Conservation (phyloP, 92 coral and sea anemone species). For the Desmophyllum pertusum region DNA sequence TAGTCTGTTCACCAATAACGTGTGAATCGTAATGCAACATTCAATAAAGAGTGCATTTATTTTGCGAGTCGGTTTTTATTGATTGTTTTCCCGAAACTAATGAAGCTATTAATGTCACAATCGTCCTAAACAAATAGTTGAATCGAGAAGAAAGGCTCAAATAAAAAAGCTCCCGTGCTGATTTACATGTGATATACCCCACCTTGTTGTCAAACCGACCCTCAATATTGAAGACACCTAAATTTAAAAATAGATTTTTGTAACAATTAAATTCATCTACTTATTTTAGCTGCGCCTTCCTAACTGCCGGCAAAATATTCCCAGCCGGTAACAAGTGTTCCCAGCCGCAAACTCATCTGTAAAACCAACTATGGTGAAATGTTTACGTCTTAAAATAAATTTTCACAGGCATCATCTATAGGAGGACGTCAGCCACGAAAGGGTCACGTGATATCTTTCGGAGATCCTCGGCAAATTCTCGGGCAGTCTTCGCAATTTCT, state of each 20-base stretch:
- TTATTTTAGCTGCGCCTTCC: not conserved
- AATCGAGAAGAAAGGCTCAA: conserved; percentile 3
- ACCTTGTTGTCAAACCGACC: conserved; percentile 15
- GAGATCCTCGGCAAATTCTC: conserved; percentile 4
- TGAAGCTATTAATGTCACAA: not conserved
- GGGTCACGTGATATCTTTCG: not conserved
- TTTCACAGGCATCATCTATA: not conserved
- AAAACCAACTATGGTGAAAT: not conserved
- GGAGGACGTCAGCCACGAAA: not conserved
- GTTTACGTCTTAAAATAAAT: not conserved
- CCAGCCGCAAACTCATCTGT: not conserved
- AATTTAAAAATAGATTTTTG: conserved; percentile 49
- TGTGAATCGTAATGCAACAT: too few relatives aligned
- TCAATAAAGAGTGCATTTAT: not conserved
- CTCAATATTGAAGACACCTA: conserved; percentile 20
- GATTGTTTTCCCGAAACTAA: not conserved
- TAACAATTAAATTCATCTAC: not conserved
- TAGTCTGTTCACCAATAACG: not conserved
- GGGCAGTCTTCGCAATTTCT: not conserved
- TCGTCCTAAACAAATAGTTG: conserved; percentile 15
- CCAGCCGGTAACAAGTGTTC: not conserved
- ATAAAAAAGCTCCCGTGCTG: conserved; percentile 20
- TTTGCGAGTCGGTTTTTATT: conserved; percentile 39
- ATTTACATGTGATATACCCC: conserved; percentile 1
- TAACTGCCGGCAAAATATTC: not conserved